Base-by-base conservation (phyloP, 2,888 invertebrate genomes). In the Plemyria rubiginata region DNA sequence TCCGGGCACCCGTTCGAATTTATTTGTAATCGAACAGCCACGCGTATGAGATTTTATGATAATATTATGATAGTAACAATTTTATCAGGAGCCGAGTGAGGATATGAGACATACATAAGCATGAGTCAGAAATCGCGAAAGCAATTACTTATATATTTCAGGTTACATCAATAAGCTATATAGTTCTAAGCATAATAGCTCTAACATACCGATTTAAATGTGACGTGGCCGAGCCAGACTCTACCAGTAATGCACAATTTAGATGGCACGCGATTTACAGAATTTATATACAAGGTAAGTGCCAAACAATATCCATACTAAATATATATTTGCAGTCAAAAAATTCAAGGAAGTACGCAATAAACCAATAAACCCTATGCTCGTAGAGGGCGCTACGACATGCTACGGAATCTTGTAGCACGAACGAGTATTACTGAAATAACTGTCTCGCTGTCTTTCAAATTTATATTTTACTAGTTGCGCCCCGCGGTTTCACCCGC, bases 281-380 rank as follows among this genome's bases (percentile, higher is more conserved):
- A 64, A 65, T 74, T 1, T 88, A 85, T 63, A 76, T 87, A 63
- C 76, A 78, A 74, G 66, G 87, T 86, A 72, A 72, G 73, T 71
- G 54, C 9, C 38, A 54, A 15, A 45, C 13, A 36, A 46, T 22
- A 46, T 11, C 22, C 46, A 5, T 32, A 22, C 22, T 32, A 0
- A 6, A 32, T 32, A 32, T 32, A 32, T 32, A 7, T 2, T 32
- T 3, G 32, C 7, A 32, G 32, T 8, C 16, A 22, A 22, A 15
- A 15, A 45, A 45, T 16, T 8, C 8, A 16, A 16, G 9, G 15
- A 16, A 16, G n/a, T 38, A 38, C 8, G n/a, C n/a, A n/a, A n/a
- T n/a, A n/a, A n/a, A n/a, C n/a, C n/a, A 38, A 38, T 38, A 12
- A 38, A 43, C 8, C 13, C 15, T 1, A 22, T 43, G 15, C 15